These are phyloP conservation scores for Pangasius djambal DNA, from an alignment of 2,797 vertebrate genomes.

Conservation along the genomic window DNA sequence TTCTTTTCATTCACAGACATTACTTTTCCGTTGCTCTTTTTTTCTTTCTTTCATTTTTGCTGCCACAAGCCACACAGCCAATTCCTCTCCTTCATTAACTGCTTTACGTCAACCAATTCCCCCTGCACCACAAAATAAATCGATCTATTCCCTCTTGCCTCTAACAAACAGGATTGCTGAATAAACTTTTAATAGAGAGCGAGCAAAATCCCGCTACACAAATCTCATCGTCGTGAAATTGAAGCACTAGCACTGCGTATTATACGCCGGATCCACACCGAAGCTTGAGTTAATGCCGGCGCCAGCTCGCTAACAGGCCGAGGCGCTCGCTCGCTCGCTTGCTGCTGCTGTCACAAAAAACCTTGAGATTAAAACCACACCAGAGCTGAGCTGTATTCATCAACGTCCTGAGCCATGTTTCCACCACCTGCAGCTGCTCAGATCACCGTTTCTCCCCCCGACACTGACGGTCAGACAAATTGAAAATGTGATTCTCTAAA, in stretches of 20 bases:
- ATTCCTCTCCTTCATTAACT: conserved; percentile 25
- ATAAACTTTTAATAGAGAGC: conserved; percentile 42
- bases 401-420: conserved; percentile 61
- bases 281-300: conserved; percentile 50
- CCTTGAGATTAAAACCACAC: conserved; percentile 61
- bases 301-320: conserved; percentile 49
- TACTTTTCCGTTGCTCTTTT: not conserved
- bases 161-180: conserved; percentile 36
- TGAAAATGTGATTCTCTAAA: conserved; percentile 70
- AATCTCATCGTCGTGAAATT: conserved; percentile 44
- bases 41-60: not conserved
- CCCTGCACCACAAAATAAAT: conserved; percentile 9
- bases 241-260: conserved; percentile 29
- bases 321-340: not conserved
- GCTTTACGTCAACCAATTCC: conserved; percentile 2
- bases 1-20: not conserved
- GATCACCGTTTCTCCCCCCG: conserved; percentile 58
- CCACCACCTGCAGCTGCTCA: conserved; percentile 66
- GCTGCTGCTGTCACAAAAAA: conserved; percentile 49
- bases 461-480: conserved; percentile 73
- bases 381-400: conserved; percentile 66
- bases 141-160: conserved; percentile 20
- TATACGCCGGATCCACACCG: conserved; percentile 41
- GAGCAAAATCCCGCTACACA: conserved; percentile 25
- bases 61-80: not conserved